Conservation (phyloP, 2,113 vertebrate species). For the Brachypteracias leptosomus region DNA sequence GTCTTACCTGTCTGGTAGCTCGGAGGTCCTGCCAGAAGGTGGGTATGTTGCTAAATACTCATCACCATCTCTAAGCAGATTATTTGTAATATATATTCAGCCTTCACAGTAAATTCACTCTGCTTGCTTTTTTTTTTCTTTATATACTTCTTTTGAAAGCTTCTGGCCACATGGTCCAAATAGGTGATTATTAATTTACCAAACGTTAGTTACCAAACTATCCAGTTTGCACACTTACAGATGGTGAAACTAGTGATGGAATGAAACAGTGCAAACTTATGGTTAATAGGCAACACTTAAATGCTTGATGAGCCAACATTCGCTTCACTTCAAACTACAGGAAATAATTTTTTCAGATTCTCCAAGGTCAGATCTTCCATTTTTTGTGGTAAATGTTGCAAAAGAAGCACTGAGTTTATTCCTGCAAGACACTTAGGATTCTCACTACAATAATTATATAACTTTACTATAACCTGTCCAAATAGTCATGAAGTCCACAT, state of each 20-base stretch:
- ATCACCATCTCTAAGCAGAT: not conserved
- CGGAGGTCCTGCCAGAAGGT: not conserved
- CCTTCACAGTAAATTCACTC: not conserved
- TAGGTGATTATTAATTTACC: not conserved
- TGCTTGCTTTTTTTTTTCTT: not conserved
- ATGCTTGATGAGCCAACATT: not conserved
- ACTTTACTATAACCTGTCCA: not conserved
- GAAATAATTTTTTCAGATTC: not conserved
- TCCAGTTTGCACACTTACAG: not conserved
- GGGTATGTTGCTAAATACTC: not conserved
- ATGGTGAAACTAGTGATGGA: not conserved
- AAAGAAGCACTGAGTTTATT: not conserved
- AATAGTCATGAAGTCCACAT: not conserved
- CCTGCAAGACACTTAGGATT: not conserved
- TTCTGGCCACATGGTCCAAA: not conserved
- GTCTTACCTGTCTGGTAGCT: not conserved
- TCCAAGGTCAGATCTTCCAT: not conserved
- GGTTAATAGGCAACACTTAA: not conserved
- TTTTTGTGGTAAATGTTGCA: not conserved
- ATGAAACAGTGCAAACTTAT: not conserved
- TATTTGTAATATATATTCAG: not conserved
- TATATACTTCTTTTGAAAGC: not conserved
- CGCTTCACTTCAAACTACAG: not conserved
- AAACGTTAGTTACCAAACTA: not conserved
- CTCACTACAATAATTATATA: not conserved